These are phyloP conservation scores for Carapus acus DNA, from an alignment of 2,797 vertebrate genomes.

Conservation along the genomic window DNA sequence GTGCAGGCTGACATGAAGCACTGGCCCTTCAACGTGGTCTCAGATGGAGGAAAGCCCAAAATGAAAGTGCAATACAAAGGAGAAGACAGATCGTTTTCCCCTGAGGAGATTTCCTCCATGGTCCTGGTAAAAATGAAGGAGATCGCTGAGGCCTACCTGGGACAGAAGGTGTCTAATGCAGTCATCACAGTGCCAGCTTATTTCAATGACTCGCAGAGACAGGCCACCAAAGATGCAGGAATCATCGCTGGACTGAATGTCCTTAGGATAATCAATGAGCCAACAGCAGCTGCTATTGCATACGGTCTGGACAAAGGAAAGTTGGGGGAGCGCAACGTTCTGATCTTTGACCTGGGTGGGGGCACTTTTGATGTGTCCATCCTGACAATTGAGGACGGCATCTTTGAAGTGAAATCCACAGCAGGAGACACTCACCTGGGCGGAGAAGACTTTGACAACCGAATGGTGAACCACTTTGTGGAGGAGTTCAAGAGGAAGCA, in stretches of 20 bases:
- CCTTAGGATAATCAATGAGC: conserved; percentile 78
- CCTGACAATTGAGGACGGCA: conserved; percentile 77
- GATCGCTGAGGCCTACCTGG: conserved; percentile 76
- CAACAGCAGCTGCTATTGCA: conserved; percentile 77
- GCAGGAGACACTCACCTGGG: conserved; percentile 79
- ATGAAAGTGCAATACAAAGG: conserved; percentile 78
- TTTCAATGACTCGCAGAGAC: conserved; percentile 78
- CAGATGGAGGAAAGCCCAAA: conserved; percentile 72
- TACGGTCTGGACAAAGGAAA: conserved; percentile 78
- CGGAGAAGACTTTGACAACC: conserved; percentile 80
- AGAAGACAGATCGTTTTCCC: conserved; percentile 73
- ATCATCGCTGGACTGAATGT: conserved; percentile 78
- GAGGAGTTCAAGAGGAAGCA: conserved; percentile 80
- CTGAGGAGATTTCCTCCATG: conserved; percentile 80
- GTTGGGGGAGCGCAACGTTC: conserved; percentile 72
- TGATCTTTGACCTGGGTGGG: conserved; percentile 78
- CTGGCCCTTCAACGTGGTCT: conserved; percentile 78
- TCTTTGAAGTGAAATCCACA: conserved; percentile 79
- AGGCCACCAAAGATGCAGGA: conserved; percentile 78
- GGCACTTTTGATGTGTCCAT: conserved; percentile 80
- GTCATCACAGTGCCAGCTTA: conserved; percentile 78
- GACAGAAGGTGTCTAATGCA: conserved; percentile 73
- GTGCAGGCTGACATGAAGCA: conserved; percentile 79
- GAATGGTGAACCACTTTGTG: conserved; percentile 79
- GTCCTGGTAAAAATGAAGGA: conserved; percentile 80